Base-by-base conservation (phyloP, 2,888 invertebrate genomes). In the Priocnemis perturbator region DNA sequence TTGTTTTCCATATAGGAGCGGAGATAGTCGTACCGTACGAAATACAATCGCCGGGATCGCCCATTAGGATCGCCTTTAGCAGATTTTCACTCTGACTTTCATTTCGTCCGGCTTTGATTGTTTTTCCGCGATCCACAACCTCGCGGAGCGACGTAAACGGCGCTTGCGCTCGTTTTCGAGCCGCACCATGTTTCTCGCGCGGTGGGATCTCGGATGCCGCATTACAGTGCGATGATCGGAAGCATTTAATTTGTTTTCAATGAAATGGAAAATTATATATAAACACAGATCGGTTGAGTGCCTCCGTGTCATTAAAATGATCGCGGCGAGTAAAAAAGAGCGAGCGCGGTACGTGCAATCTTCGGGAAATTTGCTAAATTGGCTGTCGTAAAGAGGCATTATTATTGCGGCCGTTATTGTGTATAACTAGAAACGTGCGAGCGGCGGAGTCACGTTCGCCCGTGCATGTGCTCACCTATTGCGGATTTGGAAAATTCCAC, bases 401-500 rank as follows among this genome's bases (percentile, higher is more conserved):
- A 50, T 17, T 17, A 20, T 17, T 7, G 20, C 4, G 11, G 50
- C 19, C 19, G 50, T 20, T 50, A 20, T 50, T 20, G 50, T 20
- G 50, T 17, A 20, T 50, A 20, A 20, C 19, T 50, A 5, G 50
- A 50, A 17, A 20, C 9, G 50, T 50, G 50, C 17, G 5, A 50
- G 17, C n/a, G 50, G 3, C 5, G 11, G 37, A 37, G 37, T 37
- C 37, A 37, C 37, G 37, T 37, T 58, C 19, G 52, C 44, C 52
- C 23, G 26, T 17, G 20, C 57, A 30, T 11, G 21, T 26, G n/a
- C 26, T 47, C 56, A 14, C 11, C 19, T 47, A n/a, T 3, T 17
- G 37, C 37, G 11, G 58, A 67, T 63, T 67, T 66, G 69, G 66
- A 66, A 69, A 69, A 66, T 69, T 66, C 69, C 69, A 11, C 57